Conservation (phyloP, 2,113 vertebrate species). For the Gadus macrocephalus region DNA sequence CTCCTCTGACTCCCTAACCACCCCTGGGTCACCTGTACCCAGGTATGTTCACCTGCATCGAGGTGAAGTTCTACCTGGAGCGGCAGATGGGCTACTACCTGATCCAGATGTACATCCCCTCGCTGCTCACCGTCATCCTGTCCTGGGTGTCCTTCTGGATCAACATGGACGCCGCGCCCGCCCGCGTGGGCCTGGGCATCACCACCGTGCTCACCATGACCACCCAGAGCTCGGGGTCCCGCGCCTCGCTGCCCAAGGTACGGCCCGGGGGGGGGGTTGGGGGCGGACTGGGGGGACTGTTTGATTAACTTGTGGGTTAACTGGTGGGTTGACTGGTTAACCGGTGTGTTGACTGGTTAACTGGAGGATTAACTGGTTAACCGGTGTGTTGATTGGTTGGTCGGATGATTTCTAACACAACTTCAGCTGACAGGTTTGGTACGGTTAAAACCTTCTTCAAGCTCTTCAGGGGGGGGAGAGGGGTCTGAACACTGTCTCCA, state of each 20-base stretch:
- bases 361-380: too few species aligned
- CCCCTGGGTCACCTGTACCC: conserved; percentile 23
- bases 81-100: conserved; percentile 96
- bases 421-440: too few species aligned
- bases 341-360: too few species aligned
- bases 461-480: too few species aligned
- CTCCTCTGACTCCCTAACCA: background rate
- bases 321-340: too few species aligned
- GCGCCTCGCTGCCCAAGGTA: conserved; percentile 92
- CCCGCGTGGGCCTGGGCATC: conserved; percentile 89
- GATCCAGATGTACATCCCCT: conserved; percentile 98
- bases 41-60: conserved; percentile 96
- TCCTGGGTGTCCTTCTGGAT: conserved; percentile 98
- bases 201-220: conserved; percentile 97
- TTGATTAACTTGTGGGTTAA: too few species aligned
- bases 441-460: too few species aligned
- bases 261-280: too few species aligned
- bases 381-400: too few species aligned
- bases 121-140: conserved; percentile 90
- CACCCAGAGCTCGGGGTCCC: conserved; percentile 90
- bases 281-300: too few species aligned
- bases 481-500: too few species aligned
- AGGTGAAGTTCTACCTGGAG: conserved; percentile 94
- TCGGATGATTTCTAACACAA: too few species aligned
- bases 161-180: conserved; percentile 92